These are phyloP conservation scores for Cyphomyrus plagiostoma DNA, from an alignment of 2,113 vertebrate species.

Conservation along the genomic window DNA sequence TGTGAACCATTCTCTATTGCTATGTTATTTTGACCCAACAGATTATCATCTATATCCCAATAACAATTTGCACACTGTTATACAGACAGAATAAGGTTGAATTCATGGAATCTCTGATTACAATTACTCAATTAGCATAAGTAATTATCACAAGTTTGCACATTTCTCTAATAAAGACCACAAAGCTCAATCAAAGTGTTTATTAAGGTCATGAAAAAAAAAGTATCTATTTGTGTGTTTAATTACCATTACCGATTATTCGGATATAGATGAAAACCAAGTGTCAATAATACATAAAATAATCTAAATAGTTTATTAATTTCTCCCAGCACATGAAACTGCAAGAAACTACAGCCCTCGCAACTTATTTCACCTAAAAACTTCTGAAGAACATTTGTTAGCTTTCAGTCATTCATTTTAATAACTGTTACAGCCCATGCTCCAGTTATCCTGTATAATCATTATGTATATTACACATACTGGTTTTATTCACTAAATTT, in stretches of 20 bases:
- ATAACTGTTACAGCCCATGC: neutral
- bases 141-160: neutral
- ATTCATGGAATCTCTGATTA: neutral
- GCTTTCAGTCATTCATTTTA: neutral
- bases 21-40: neutral
- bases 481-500: neutral
- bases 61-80: neutral
- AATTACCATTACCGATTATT: neutral
- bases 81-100: neutral
- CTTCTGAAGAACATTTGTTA: neutral
- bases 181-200: neutral
- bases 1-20: neutral
- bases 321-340: neutral
- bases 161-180: neutral
- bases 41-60: neutral
- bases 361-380: neutral
- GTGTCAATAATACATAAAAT: neutral
- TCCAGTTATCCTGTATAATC: neutral
- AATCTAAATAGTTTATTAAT: neutral
- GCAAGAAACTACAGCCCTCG: neutral
- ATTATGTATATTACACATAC: neutral
- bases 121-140: neutral
- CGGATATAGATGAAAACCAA: neutral
- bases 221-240: neutral
- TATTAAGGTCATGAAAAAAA: neutral